A percentile compares a stretch with the other conserved stretches of the same genome.
Conservation (phyloP, 1,140 invertebrate species). For the Drosophila quadrilineata region DNA sequence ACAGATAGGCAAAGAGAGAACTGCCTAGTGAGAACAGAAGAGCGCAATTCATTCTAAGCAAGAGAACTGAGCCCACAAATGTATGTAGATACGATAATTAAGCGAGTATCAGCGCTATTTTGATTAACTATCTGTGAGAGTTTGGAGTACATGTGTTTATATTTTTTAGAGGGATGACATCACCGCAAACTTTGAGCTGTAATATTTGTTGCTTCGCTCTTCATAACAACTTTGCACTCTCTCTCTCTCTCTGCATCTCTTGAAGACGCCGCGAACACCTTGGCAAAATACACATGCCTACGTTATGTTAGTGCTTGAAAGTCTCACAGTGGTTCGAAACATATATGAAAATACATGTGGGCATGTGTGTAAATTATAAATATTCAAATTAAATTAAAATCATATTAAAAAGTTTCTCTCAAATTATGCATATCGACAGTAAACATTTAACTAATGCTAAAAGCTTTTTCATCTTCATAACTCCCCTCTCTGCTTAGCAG, state of each 20-base stretch:
- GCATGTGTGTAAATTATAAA: too few species aligned
- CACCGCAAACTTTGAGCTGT: constrained; percentile 55
- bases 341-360: not conserved
- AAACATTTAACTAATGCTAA: too few species aligned
- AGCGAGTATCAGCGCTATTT: constrained; percentile 61
- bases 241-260: constrained; percentile 32
- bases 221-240: constrained; percentile 8
- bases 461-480: too few species aligned
- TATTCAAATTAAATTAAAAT: not conserved
- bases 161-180: constrained; percentile 63
- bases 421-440: too few species aligned
- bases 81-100: constrained; percentile 26
- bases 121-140: constrained; percentile 49
- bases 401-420: too few species aligned
- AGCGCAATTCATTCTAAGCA: constrained; percentile 16
- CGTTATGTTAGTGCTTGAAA: constrained; percentile 12
- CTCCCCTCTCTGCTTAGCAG: not conserved
- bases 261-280: constrained; percentile 54
- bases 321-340: constrained; percentile 39
- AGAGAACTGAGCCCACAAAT: constrained; percentile 31
- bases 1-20: constrained; percentile 2
- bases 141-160: constrained; percentile 46
- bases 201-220: constrained; percentile 13
- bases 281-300: constrained; percentile 35
- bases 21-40: constrained; percentile 16